Evolutionary conservation across 2,888 invertebrate genomes (phyloP).

Genomic region (Phasia obesa): DNA sequence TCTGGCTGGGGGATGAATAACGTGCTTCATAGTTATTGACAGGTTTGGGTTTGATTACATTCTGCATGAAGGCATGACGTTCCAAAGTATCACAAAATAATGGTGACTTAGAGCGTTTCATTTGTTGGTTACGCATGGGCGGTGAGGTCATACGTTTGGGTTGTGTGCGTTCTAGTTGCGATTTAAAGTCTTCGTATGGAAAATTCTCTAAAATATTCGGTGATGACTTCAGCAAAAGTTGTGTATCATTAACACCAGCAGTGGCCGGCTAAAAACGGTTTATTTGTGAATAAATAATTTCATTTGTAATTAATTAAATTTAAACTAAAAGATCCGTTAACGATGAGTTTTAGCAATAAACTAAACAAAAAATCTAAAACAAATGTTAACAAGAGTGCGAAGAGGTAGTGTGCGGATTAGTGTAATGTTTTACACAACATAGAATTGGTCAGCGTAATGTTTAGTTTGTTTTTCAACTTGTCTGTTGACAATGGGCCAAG

Average conservation of each 20-base stretch:
- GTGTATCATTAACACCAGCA: slow-evolving; percentile 75
- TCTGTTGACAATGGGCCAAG: slow-evolving; percentile 65
- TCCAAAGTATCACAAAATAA: slow-evolving; percentile 81
- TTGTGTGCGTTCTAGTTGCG: slow-evolving; percentile 73
- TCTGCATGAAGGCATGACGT: slow-evolving; percentile 80
- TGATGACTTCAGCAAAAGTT: slow-evolving; percentile 80
- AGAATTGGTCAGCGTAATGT: slow-evolving; percentile 42
- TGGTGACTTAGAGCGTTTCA: slow-evolving; percentile 75
- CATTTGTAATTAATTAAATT: slow-evolving; percentile 23
- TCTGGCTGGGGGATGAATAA: slow-evolving; percentile 79
- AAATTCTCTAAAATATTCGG: slow-evolving; percentile 82
- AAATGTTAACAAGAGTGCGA: slow-evolving; percentile 6
- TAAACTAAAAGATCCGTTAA: slow-evolving; percentile 24
- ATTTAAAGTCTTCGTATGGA: slow-evolving; percentile 79
- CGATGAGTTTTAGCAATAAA: slow-evolving; percentile 57
- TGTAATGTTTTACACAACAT: not conserved
- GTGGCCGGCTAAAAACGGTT: slow-evolving; percentile 62
- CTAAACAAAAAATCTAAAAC: slow-evolving; percentile 50
- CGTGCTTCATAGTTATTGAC: slow-evolving; percentile 72
- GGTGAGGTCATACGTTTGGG: slow-evolving; percentile 72
- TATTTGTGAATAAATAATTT: slow-evolving; percentile 7
- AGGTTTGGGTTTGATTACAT: slow-evolving; percentile 79
- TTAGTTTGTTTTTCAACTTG: slow-evolving; percentile 58
- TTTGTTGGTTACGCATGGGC: slow-evolving; percentile 48
- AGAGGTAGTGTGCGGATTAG: not conserved